These are phyloP conservation scores for Teinopalpus imperialis DNA, from an alignment of 2,888 invertebrate species.

Conservation along the genomic window DNA sequence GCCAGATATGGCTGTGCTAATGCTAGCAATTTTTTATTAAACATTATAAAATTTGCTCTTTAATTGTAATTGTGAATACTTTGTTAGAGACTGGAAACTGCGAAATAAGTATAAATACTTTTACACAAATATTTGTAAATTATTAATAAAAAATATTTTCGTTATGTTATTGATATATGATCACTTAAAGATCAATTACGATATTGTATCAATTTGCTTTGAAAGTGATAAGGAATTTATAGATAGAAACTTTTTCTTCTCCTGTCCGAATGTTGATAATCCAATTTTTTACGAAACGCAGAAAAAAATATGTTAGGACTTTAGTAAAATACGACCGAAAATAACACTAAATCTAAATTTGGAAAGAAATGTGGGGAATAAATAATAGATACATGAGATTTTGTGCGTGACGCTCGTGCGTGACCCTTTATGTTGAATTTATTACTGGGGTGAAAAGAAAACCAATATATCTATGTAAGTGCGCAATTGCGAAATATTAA, in stretches of 20 bases:
- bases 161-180: no score
- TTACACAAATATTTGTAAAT: no score
- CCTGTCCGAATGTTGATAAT: neutral
- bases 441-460: conserved; percentile 64
- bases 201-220: no score
- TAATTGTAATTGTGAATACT: no score
- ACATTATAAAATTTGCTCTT: no score
- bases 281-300: conserved; percentile 16
- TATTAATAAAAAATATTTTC: no score
- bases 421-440: conserved; percentile 72
- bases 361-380: conserved; percentile 77
- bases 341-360: conserved; percentile 79
- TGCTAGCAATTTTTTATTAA: no score
- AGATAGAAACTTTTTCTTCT: neutral
- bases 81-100: no score
- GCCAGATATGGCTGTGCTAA: no score
- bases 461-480: conserved; percentile 44
- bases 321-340: conserved; percentile 63
- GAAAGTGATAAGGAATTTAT: no score
- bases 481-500: conserved; percentile 42
- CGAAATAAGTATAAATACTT: no score
- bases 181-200: no score
- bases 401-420: conserved; percentile 76
- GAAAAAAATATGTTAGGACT: conserved; percentile 43
- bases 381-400: conserved; percentile 79